Evolutionary conservation across 37 sponge, comb jelly and placozoan species (phyloP), one percentile per base, ranked within the genome.

Genomic region (Tethya wilhelma): DNA sequence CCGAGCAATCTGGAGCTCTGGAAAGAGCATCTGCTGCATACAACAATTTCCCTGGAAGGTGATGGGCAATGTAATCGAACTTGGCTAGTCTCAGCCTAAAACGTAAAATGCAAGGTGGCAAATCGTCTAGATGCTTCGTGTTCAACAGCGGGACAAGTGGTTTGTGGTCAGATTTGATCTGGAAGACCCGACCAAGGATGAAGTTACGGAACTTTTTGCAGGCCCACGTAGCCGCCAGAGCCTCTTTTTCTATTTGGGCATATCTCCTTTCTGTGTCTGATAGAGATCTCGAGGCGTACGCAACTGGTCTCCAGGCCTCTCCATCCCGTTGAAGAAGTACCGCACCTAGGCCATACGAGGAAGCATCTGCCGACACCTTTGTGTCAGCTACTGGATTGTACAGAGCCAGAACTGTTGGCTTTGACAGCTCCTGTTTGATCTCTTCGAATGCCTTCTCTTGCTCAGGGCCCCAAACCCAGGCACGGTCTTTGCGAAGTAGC

Each of bases 101-200:
- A 12, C 67, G 44, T n/a, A 78, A 31, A 30, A 78, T 67, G 42
- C 79, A 23, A 20, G 79, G 53, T 40, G 79, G 79, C 12, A 65
- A 30, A 28, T 44, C 28, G 34, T 81, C 72, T 17, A 71, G 73
- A n/a, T 69, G 40, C 37, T 69, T 81, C 41, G 38, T 37, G 20
- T 46, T 57, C 44, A 81, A 58, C 26, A 81, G 45, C 9, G 82
- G 82, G 4, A 81, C 63, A 11, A 70, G 44, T 56, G 82, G 82
- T 42, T 81, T 81, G 63, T 81, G 82, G 34, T 81, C 82, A 5
- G 82, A 43, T 67, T 81, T 73, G 2, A 81, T 63, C 59, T 42
- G 40, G 26, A 71, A 28, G 23, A 1, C 30, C 12, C 11, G 46
- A 9, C 82, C 82, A 29, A 70, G 45, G 33, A 81, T 25, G 38